Evolutionary conservation across 2,888 invertebrate species (phyloP).

Genomic region (Crematogaster levior): DNA sequence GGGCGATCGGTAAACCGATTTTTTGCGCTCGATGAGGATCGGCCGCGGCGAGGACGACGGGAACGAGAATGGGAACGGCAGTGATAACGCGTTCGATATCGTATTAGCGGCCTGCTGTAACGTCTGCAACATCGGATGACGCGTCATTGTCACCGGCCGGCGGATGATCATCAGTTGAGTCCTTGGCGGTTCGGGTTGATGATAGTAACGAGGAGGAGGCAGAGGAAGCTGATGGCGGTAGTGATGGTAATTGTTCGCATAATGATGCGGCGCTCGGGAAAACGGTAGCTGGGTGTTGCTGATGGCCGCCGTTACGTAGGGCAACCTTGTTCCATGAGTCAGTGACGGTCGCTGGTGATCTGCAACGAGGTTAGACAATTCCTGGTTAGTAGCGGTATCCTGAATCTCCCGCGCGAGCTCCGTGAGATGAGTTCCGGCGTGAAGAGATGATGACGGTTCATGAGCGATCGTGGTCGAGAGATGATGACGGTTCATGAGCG

Average conservation of each 20-base stretch:
- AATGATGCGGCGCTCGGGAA: slow-evolving; percentile 74
- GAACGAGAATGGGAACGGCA: slow-evolving; percentile 60
- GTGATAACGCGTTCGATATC: slow-evolving; percentile 20
- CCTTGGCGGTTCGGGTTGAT: slow-evolving; percentile 72
- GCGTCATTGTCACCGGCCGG: slow-evolving; percentile 72
- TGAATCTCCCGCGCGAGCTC: slow-evolving; percentile 73
- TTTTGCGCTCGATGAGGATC: slow-evolving; percentile 79
- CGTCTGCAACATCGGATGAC: slow-evolving; percentile 74
- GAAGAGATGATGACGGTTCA: slow-evolving; percentile 62
- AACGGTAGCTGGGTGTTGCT: slow-evolving; percentile 72
- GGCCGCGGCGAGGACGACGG: slow-evolving; percentile 65
- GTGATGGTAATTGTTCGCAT: slow-evolving; percentile 71
- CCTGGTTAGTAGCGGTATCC: slow-evolving; percentile 77
- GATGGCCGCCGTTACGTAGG: slow-evolving; percentile 70
- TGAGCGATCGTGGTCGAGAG: slow-evolving; percentile 57
- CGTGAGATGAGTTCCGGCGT: slow-evolving; percentile 60
- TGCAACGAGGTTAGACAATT: slow-evolving; percentile 84
- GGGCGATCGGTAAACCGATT: slow-evolving; percentile 75
- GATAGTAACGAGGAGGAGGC: slow-evolving; percentile 61
- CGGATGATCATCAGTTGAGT: slow-evolving; percentile 78
- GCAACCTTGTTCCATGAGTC: slow-evolving; percentile 78
- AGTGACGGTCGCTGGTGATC: slow-evolving; percentile 79
- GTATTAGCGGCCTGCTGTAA: slow-evolving; percentile 49
- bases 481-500: slow-evolving; percentile 65
- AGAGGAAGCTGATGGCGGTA: slow-evolving; percentile 52